phyloP scores from a whole-genome alignment of 2,113 vertebrate species.

The Rafetus swinhoei region DNA sequence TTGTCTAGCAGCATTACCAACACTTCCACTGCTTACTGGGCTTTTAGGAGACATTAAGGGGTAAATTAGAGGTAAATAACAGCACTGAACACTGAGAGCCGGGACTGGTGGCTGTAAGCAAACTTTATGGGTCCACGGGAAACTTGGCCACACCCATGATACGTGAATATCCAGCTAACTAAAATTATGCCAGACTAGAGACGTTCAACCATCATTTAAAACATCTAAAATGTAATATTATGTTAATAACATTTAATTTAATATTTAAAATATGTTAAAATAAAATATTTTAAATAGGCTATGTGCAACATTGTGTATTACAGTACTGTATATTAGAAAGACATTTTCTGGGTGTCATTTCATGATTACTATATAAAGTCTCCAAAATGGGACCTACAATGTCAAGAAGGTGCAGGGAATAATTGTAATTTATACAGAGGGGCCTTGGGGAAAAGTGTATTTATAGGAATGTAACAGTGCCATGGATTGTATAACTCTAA shows the following conservation, averaged over 20 bases:
- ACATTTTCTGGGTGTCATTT: neutral
- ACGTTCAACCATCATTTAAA: neutral
- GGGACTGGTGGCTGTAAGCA: too few relatives aligned
- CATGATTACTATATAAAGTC: neutral
- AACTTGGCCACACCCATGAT: too few relatives aligned
- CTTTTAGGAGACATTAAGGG: too few relatives aligned
- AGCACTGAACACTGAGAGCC: too few relatives aligned
- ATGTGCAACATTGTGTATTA: neutral
- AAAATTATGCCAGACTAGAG: too few relatives aligned
- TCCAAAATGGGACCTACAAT: neutral
- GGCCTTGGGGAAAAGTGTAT: neutral
- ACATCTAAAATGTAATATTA: neutral
- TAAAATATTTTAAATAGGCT: neutral
- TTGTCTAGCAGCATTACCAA: too few relatives aligned
- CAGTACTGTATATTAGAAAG: neutral
- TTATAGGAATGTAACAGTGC: neutral
- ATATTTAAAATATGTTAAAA: neutral
- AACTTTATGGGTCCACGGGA: too few relatives aligned
- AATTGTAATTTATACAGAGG: neutral
- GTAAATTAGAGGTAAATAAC: too few relatives aligned
- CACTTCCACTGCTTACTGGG: too few relatives aligned
- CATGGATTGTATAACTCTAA: neutral
- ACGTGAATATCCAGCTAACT: too few relatives aligned
- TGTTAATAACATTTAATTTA: neutral
- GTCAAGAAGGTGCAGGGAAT: neutral